Conservation (phyloP, 2,888 invertebrate genomes). For the Crioceris asparagi region DNA sequence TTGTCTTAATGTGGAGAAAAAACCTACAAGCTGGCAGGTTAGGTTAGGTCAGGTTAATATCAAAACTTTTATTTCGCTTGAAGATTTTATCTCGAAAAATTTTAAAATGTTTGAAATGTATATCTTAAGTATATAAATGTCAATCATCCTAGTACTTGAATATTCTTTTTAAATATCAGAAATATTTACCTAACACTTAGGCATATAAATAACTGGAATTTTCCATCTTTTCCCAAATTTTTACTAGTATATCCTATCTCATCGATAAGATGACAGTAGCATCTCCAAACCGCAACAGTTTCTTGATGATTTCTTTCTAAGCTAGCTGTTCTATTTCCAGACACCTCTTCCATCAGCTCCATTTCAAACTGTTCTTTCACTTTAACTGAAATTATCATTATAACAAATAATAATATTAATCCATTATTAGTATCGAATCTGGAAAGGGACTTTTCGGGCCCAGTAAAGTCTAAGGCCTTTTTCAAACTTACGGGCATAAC, state of each 20-base stretch:
- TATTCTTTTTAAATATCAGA: not conserved
- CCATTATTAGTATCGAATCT: no score
- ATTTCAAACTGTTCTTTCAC: slow-evolving; percentile 74
- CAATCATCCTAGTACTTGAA: no score
- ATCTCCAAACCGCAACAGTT: slow-evolving; percentile 65
- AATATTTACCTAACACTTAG: slow-evolving; percentile 70
- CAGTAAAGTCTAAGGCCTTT: no score
- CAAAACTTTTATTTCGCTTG: not conserved
- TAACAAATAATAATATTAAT: no score
- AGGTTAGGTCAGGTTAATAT: no score
- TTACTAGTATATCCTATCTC: slow-evolving; percentile 78
- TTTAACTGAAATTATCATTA: slow-evolving; percentile 33
- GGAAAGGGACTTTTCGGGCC: no score
- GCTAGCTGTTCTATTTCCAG: slow-evolving; percentile 33
- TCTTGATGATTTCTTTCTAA: slow-evolving; percentile 37
- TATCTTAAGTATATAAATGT: no score
- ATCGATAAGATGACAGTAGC: slow-evolving; percentile 80
- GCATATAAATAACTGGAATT: slow-evolving; percentile 94
- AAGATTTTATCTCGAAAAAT: not conserved
- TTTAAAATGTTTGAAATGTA: no score
- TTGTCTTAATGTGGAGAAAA: no score
- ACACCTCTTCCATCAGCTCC: slow-evolving; percentile 53
- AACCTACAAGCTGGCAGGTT: no score
- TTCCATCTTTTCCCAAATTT: slow-evolving; percentile 93
- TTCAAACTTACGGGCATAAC: no score